Percentiles rank a stretch among this genome's conserved stretches.
These are phyloP conservation scores for Delichon dasypus DNA, from an alignment of 2,797 vertebrate genomes.

Conservation along the genomic window DNA sequence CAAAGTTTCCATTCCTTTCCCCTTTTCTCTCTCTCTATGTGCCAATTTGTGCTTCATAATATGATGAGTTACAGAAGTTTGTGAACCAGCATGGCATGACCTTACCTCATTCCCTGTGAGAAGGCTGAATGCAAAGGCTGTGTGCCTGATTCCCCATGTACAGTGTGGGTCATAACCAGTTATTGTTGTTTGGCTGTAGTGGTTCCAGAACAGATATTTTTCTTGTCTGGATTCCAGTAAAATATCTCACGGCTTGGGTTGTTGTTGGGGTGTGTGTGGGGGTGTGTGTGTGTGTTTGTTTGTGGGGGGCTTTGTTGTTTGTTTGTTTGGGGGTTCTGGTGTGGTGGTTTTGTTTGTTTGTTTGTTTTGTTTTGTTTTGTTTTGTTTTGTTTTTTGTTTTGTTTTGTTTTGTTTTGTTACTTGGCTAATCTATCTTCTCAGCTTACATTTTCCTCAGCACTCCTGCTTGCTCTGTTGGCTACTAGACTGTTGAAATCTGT, in stretches of 20 bases:
- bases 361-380: too few relatives aligned
- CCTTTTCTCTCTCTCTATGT: background rate
- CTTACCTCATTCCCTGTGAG: slow-evolving; percentile 33
- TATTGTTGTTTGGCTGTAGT: slow-evolving; percentile 36
- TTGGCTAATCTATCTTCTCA: slow-evolving; percentile 10
- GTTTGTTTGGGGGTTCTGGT: too few relatives aligned
- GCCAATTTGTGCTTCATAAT: slow-evolving; percentile 52
- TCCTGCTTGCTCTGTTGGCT: background rate
- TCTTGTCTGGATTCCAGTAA: slow-evolving; percentile 48
- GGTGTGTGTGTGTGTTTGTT: too few relatives aligned
- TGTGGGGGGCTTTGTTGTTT: too few relatives aligned
- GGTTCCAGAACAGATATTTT: slow-evolving; percentile 51
- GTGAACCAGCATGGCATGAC: background rate
- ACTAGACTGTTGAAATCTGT: slow-evolving; percentile 32
- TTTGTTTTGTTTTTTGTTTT: too few relatives aligned
- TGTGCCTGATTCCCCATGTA: slow-evolving; percentile 5
- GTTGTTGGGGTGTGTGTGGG: too few relatives aligned
- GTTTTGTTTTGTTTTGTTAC: background rate
- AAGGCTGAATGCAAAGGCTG: slow-evolving; percentile 45
- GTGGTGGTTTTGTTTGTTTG: too few relatives aligned
- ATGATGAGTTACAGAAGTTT: slow-evolving; percentile 47
- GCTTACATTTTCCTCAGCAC: slow-evolving; percentile 11
- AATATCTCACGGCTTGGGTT: background rate
- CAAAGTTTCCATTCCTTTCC: background rate
- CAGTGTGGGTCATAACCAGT: slow-evolving; percentile 33